Percentiles rank a stretch among this genome's conserved stretches.
These are phyloP conservation scores for Australoheros scitulus DNA, from an alignment of 2,113 vertebrate genomes.

Conservation along the genomic window DNA sequence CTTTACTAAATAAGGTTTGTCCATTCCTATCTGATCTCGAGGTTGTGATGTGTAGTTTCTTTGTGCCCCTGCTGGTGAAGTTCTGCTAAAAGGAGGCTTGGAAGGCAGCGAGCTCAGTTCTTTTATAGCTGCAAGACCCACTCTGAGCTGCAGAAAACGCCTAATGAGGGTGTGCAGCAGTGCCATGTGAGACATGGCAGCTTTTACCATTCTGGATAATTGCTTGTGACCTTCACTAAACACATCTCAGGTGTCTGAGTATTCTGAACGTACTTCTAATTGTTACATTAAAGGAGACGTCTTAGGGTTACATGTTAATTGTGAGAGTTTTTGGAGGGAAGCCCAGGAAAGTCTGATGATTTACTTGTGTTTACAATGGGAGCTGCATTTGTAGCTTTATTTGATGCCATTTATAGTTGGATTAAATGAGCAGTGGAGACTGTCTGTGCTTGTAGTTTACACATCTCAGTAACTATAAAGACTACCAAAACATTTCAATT, in stretches of 20 bases:
- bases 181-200: conserved; percentile 71
- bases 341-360: background rate
- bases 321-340: conserved; percentile 11
- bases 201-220: conserved; percentile 75
- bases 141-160: conserved; percentile 67
- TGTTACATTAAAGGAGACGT: conserved; percentile 51
- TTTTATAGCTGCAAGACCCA: conserved; percentile 74
- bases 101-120: conserved; percentile 58
- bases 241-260: conserved; percentile 61
- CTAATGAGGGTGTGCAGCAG: conserved; percentile 73
- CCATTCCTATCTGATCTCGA: conserved; percentile 65
- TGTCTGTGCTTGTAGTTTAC: background rate
- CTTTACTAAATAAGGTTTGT: conserved; percentile 44
- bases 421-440: background rate
- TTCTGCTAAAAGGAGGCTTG: conserved; percentile 62
- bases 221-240: conserved; percentile 76
- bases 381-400: background rate
- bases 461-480: background rate
- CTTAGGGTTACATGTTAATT: conserved; percentile 25
- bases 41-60: conserved; percentile 68
- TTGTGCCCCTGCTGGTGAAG: conserved; percentile 66
- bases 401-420: background rate
- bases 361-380: background rate
- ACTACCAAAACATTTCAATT: background rate
- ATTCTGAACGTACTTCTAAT: conserved; percentile 53